Conservation (phyloP, 2,797 vertebrate species). For the Oryzias dopingdopingensis region DNA sequence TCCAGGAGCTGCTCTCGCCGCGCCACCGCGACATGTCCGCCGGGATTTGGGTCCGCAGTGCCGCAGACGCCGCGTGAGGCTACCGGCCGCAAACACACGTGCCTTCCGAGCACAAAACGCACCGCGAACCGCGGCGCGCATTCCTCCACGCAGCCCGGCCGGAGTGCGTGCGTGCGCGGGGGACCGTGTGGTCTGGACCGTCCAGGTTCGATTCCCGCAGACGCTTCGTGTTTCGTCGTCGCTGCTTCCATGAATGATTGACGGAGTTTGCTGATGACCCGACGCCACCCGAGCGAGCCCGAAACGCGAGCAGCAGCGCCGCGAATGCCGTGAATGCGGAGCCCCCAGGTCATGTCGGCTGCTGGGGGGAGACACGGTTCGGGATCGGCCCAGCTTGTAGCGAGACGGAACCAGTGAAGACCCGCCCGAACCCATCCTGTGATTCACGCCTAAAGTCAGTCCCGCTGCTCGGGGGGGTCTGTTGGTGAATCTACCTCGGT, state of each 20-base stretch:
- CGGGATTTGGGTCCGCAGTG: too few relatives aligned
- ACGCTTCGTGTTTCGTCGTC: background rate
- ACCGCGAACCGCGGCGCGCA: slow-evolving; percentile 57
- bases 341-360: slow-evolving; percentile 74
- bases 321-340: background rate
- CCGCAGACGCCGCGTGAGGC: too few relatives aligned
- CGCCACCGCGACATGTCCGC: too few relatives aligned
- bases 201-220: background rate
- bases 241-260: slow-evolving; percentile 71
- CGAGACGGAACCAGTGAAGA: too few relatives aligned
- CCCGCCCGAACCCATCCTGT: too few relatives aligned
- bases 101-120: slow-evolving; percentile 53
- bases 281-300: slow-evolving; percentile 48
- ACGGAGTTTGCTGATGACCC: slow-evolving; percentile 40
- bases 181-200: too few relatives aligned
- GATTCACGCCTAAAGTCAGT: background rate
- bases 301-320: slow-evolving; percentile 33
- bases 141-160: slow-evolving; percentile 63
- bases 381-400: slow-evolving; percentile 42
- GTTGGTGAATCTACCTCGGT: slow-evolving; percentile 66
- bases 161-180: slow-evolving; percentile 2
- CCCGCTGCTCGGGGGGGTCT: too few relatives aligned
- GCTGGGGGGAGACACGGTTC: slow-evolving; percentile 66
- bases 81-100: background rate
- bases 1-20: slow-evolving; percentile 70